Evolutionary conservation across 2,888 invertebrate genomes (phyloP).

Genomic region (Epirrhoe tristata): DNA sequence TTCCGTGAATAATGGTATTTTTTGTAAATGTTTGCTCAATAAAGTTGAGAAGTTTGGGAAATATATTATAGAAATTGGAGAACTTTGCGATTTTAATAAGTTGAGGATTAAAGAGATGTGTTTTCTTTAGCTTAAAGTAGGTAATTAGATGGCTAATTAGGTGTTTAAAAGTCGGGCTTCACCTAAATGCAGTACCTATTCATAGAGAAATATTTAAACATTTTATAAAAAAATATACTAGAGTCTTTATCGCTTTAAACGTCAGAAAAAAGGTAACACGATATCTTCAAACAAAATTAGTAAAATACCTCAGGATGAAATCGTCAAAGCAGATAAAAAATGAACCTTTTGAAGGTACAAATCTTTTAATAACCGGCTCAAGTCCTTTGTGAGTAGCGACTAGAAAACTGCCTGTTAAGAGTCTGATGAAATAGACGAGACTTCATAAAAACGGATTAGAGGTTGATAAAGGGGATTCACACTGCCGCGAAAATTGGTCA

Average conservation of each 20-base stretch:
- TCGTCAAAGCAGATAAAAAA: constrained; percentile 17
- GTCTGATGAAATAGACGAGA: constrained; percentile 8
- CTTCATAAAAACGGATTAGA: constrained; percentile 34
- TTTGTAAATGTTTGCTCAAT: constrained; percentile 8
- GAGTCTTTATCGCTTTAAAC: neutral
- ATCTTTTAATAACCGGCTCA: constrained; percentile 30
- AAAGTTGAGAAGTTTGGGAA: constrained; percentile 5
- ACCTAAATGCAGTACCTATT: too few relatives aligned
- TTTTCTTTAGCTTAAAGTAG: neutral
- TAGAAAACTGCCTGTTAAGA: constrained; percentile 10
- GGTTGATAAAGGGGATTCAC: neutral
- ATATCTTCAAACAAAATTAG: constrained; percentile 2
- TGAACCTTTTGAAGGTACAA: constrained; percentile 24
- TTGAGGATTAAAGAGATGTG: neutral
- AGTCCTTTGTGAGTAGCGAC: constrained; percentile 16
- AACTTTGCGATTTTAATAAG: neutral
- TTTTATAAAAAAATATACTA: neutral
- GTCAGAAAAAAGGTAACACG: neutral
- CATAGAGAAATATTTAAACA: neutral
- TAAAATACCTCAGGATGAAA: constrained; percentile 7
- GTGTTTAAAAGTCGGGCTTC: too few relatives aligned
- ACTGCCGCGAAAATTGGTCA: neutral
- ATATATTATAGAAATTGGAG: constrained; percentile 9
- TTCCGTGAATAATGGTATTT: constrained; percentile 19
- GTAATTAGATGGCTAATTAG: neutral